Conservation (phyloP, 2,797 vertebrate species). For the Luscinia megarhynchos region DNA sequence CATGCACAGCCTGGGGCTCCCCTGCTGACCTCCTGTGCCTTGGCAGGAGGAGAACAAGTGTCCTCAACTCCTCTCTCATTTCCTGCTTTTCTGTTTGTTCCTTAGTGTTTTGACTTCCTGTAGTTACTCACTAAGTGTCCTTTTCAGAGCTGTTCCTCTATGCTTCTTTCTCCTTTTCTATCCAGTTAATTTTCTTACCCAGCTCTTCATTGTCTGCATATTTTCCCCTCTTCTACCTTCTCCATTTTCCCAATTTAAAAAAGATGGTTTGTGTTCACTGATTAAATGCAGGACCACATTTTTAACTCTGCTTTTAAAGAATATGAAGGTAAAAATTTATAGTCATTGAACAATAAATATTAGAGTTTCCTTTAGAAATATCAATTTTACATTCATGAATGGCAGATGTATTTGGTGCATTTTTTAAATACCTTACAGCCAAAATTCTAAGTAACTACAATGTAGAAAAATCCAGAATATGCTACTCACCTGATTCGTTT, state of each 20-base stretch:
- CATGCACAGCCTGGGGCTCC: accelerated
- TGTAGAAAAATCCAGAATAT: neutral
- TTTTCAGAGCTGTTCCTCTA: neutral
- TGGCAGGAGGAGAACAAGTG: neutral
- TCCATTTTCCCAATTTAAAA: neutral
- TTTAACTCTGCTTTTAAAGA: neutral
- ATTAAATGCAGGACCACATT: neutral
- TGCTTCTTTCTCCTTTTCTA: neutral
- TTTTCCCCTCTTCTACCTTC: neutral
- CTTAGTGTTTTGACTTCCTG: neutral
- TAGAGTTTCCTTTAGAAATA: neutral
- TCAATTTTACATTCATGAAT: neutral
- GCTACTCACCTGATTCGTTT: neutral
- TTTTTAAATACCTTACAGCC: neutral
- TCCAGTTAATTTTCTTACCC: neutral
- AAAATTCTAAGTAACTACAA: neutral
- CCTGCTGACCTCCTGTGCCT: accelerated
- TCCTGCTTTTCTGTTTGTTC: neutral
- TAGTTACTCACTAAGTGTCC: neutral
- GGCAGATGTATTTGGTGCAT: neutral
- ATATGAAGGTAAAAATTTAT: neutral
- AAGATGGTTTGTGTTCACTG: neutral
- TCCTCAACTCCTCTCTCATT: neutral
- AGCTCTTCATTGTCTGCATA: neutral
- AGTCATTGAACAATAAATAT: neutral